A percentile compares a stretch with the other conserved stretches of the same genome.
phyloP scores from a whole-genome alignment of 2,888 invertebrate species.

The Zaprionus obscuricornis region DNA sequence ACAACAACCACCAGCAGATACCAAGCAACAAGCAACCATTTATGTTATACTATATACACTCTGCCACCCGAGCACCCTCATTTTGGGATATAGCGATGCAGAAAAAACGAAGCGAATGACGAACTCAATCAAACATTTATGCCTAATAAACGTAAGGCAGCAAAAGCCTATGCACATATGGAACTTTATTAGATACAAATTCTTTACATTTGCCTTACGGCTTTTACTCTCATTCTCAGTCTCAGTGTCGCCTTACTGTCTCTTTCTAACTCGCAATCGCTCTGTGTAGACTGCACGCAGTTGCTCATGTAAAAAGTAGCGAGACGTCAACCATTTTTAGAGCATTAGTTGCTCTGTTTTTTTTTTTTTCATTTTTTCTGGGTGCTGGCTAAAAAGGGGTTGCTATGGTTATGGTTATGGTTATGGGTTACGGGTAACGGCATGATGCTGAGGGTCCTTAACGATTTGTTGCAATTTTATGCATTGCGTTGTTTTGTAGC shows the following conservation, averaged over 20 bases:
- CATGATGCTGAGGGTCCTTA: slow-evolving; percentile 46
- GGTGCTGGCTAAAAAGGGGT: slow-evolving; percentile 61
- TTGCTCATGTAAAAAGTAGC: slow-evolving; percentile 55
- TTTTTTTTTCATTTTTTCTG: slow-evolving; percentile 30
- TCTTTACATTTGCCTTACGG: slow-evolving; percentile 52
- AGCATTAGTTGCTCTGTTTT: slow-evolving; percentile 65
- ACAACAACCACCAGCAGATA: slow-evolving; percentile 27
- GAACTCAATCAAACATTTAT: slow-evolving; percentile 68
- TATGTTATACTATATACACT: slow-evolving; percentile 13
- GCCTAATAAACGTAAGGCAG: slow-evolving; percentile 59
- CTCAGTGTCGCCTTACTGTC: neutral
- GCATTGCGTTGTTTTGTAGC: slow-evolving; percentile 63
- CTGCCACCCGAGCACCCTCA: slow-evolving; percentile 58
- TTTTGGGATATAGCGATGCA: slow-evolving; percentile 24
- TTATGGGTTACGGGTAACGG: slow-evolving; percentile 1
- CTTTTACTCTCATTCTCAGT: neutral
- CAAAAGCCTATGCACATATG: slow-evolving; percentile 60
- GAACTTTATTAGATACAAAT: slow-evolving; percentile 77
- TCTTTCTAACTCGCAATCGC: neutral
- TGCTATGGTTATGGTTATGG: slow-evolving; percentile 30
- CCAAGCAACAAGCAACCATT: slow-evolving; percentile 30
- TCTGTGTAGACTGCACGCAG: slow-evolving; percentile 28
- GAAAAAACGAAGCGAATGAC: slow-evolving; percentile 19
- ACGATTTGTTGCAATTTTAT: slow-evolving; percentile 65
- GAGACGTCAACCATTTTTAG: slow-evolving; percentile 80